Conservation (phyloP, 2,113 vertebrate genomes). For the Neolamprologus tretocephalus region DNA sequence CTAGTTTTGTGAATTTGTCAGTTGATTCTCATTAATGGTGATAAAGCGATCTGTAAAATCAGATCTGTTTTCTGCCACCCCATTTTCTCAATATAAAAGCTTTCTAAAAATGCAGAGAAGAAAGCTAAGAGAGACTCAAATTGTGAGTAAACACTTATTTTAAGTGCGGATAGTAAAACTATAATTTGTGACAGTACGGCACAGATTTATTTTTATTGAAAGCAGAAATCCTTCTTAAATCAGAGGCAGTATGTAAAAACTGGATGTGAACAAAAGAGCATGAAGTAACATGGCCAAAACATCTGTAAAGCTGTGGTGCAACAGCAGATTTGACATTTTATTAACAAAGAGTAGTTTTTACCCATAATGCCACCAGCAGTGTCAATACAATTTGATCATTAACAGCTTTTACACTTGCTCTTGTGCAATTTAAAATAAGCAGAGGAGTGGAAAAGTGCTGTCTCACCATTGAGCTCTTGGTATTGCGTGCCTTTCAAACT, state of each 20-base stretch:
- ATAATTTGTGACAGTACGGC: background rate
- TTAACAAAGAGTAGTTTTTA: background rate
- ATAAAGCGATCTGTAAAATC: background rate
- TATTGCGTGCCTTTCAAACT: conserved; percentile 55
- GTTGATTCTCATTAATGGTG: background rate
- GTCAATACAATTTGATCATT: background rate
- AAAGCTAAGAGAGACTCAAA: background rate
- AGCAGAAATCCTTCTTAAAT: background rate
- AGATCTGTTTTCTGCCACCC: background rate
- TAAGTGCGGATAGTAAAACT: background rate
- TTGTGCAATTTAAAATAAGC: conserved; percentile 19
- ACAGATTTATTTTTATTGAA: background rate
- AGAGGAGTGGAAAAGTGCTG: conserved; percentile 58
- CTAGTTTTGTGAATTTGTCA: background rate
- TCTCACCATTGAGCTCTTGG: conserved; percentile 49
- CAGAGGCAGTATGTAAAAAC: background rate
- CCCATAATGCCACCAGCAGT: background rate
- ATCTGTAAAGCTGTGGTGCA: background rate
- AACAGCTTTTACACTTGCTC: conserved; percentile 8
- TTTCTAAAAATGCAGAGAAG: background rate
- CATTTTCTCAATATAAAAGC: background rate
- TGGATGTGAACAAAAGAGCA: background rate
- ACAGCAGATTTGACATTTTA: background rate
- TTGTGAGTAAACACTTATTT: background rate
- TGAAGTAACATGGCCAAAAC: background rate